phyloP scores from a whole-genome alignment of 2,797 vertebrate genomes.

The Dendrocincla fuliginosa region DNA sequence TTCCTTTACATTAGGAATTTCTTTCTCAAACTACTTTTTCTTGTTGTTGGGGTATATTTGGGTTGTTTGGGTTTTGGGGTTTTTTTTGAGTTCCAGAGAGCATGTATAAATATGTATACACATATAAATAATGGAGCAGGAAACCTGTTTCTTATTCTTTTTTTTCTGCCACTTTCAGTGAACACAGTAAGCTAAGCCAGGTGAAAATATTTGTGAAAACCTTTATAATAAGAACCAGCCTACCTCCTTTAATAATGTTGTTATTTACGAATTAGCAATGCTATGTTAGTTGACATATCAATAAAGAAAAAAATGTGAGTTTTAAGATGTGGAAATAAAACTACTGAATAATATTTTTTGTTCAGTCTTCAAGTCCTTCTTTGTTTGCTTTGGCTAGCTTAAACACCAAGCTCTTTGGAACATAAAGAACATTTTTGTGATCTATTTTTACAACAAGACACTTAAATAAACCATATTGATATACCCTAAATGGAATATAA shows the following conservation, averaged over 20 bases:
- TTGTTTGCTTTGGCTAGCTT: conserved; percentile 24
- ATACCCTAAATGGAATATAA: neutral
- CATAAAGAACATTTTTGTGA: neutral
- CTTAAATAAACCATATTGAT: neutral
- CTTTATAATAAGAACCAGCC: neutral
- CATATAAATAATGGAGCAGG: conserved; percentile 49
- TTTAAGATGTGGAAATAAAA: neutral
- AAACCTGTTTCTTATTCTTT: neutral
- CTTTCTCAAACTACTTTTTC: neutral
- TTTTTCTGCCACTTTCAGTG: neutral
- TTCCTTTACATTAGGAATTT: neutral
- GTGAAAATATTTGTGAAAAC: neutral
- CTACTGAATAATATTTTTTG: neutral
- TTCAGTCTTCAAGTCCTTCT: neutral
- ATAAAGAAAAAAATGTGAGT: neutral
- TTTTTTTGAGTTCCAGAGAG: neutral
- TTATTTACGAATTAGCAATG: neutral
- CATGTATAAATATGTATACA: conserved; percentile 50
- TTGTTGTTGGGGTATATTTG: neutral
- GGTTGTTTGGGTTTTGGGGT: neutral
- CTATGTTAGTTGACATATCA: neutral
- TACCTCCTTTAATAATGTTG: neutral
- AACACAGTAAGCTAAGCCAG: conserved; percentile 1
- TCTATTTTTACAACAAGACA: conserved; percentile 7
- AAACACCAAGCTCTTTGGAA: neutral